Percentiles rank a stretch among this genome's conserved stretches.
Evolutionary conservation across 2,888 invertebrate species (phyloP).

Genomic region (Sesia apiformis): DNA sequence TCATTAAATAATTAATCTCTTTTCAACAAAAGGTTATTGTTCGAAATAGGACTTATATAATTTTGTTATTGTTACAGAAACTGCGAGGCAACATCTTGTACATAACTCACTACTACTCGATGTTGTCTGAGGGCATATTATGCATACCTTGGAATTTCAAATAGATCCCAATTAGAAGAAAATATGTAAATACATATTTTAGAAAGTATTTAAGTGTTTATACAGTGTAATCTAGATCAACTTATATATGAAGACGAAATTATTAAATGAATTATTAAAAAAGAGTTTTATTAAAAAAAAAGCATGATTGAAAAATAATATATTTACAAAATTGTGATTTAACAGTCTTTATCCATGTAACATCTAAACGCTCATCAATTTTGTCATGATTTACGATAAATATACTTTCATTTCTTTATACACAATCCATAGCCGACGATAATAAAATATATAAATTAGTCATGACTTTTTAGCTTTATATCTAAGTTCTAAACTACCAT

Average conservation of each 20-base stretch:
- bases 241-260: neutral
- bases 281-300: neutral
- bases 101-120: conserved; percentile 93
- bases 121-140: conserved; percentile 90
- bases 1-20: too few relatives aligned
- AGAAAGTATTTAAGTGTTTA: too few relatives aligned
- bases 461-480: neutral
- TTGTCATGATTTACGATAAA: neutral
- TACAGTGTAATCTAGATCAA: too few relatives aligned
- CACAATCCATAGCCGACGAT: neutral
- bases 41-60: too few relatives aligned
- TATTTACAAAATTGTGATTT: neutral
- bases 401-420: neutral
- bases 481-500: too few relatives aligned
- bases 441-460: conserved; percentile 1
- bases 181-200: too few relatives aligned
- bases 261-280: neutral
- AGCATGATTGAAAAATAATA: neutral
- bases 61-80: conserved; percentile 44
- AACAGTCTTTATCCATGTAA: neutral
- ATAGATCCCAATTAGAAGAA: conserved; percentile 19
- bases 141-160: conserved; percentile 96
- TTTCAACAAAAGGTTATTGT: neutral
- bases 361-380: neutral
- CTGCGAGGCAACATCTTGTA: conserved; percentile 82